Base-by-base conservation (phyloP, 2,113 vertebrate genomes). In the Rhinoderma darwinii region DNA sequence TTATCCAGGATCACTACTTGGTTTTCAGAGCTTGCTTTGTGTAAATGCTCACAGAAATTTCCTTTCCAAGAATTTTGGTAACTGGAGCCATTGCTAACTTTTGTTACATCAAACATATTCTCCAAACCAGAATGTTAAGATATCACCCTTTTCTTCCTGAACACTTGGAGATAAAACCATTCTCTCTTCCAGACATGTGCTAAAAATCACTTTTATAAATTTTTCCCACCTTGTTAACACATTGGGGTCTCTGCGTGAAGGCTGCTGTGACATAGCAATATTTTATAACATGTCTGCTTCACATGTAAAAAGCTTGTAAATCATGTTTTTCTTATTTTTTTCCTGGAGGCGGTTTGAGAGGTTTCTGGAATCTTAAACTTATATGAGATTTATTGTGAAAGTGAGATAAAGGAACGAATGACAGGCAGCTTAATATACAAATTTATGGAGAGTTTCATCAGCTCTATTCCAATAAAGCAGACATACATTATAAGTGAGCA, bases 221-320 rank as follows among this genome's bases (percentile, higher is more conserved):
- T 86, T 59, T 59, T 86, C 84, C 84, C 56, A 79, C 84, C 84
- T 86, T 78, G 84, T 86, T 79, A 86, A 86, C 75, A 86, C 84
- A 37, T 86, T 37, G 73, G 56, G 75, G 84, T 79, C 68, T 59
- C 84, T 63, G 17, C 66, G 59, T 32, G 30, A 79, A 66, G 56
- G 76, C 84, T 80, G 63, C 84, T 30, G 32, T 80, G 76, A 86
- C 75, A 80, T 47, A 54, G 22, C 70, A 86, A 80, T 80, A 70
- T 79, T 86, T 86, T 80, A 86, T 54, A 79, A 68, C 76, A 68
- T 50, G 50, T 86, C 84, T 79, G 76, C 25, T 72, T 80, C 61
- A 86, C 37, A 80, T 86, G 75, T 79, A 51, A 68, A 72, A 68
- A 35, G 35, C 63, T 68, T 86, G 32, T 80, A 80, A 80, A 79